Evolutionary conservation across 2,888 invertebrate species (phyloP), one percentile per base, ranked within the genome.

Genomic region (Spisula subtruncata): DNA sequence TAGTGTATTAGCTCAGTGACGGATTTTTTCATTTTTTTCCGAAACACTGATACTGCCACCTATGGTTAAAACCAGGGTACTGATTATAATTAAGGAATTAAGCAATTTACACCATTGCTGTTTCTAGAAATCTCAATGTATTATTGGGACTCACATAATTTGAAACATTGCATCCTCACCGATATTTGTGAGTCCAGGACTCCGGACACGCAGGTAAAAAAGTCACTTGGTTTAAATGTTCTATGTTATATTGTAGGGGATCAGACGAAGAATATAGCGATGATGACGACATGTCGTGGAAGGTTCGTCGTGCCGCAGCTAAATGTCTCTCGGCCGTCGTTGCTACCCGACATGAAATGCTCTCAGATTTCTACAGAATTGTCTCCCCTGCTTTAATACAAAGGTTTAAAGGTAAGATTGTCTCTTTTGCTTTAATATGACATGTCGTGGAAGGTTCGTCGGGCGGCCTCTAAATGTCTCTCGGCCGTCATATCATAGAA

Each of bases 251-350:
- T 92, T 92, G 32, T 90, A 96, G 96, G 66, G 96, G 94, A 48
- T 94, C 94, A 10, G 98, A 99, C 93, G 99, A 99, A 96, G 99
- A 99, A 95, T 99, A 99, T 96, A 99, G 99, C 81, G 99, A 99
- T 97, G 99, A 99, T 97, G 99, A 99, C 96, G 99, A 99, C 96
- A 99, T 99, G 98, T 99, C 99, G 90, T 99, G 99, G 99, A 99
- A 99, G 97, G 97, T 97, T 16, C 97, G 99, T 60, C 98, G 99
- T 75, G 98, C 99, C 0, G 98, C 99, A 8, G 99, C 99, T 0
- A 99, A 99, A 97, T 99, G 99, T 96, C 97, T 99, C 29, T 99
- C 99, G 97, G 99, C 99, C 0, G 98, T 99, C 54, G 98, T 99
- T 92, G 98, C 98, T 0, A 99, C 99, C 0, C 98, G 99, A 87